A percentile compares a stretch with the other conserved stretches of the same genome.
Conservation (phyloP, 2,113 vertebrate genomes). For the Rousettus leschenaultii region DNA sequence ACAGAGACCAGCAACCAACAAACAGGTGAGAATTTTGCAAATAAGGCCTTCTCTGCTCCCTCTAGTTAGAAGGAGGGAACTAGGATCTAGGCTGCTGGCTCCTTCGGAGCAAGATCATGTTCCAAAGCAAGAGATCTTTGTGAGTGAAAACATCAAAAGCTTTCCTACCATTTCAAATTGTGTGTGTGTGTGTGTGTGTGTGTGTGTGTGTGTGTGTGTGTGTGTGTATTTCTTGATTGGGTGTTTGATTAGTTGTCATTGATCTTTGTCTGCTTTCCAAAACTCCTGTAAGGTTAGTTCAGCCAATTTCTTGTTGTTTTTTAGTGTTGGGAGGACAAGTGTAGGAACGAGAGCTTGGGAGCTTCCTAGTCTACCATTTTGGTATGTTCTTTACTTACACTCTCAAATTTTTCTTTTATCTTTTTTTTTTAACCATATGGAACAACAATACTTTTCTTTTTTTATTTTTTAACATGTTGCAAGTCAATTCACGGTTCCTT, state of each 20-base stretch:
- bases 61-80: background rate
- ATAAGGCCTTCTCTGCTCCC: background rate
- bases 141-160: rapidly evolving
- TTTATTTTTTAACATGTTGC: background rate
- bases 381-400: background rate
- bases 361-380: background rate
- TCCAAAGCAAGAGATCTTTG: background rate
- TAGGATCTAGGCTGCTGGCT: background rate
- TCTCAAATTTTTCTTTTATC: background rate
- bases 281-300: background rate
- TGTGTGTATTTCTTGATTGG: background rate
- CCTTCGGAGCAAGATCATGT: background rate
- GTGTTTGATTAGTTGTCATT: no score
- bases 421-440: background rate
- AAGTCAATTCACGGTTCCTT: background rate
- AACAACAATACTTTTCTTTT: background rate
- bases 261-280: background rate
- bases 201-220: no score
- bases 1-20: background rate
- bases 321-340: background rate
- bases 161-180: background rate
- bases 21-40: background rate
- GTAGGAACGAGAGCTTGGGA: background rate
- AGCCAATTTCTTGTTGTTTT: background rate
- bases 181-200: no score